Evolutionary conservation across 2,888 invertebrate genomes (phyloP), one percentile per base, ranked within the genome.

Genomic region (Agonopterix arenella): DNA sequence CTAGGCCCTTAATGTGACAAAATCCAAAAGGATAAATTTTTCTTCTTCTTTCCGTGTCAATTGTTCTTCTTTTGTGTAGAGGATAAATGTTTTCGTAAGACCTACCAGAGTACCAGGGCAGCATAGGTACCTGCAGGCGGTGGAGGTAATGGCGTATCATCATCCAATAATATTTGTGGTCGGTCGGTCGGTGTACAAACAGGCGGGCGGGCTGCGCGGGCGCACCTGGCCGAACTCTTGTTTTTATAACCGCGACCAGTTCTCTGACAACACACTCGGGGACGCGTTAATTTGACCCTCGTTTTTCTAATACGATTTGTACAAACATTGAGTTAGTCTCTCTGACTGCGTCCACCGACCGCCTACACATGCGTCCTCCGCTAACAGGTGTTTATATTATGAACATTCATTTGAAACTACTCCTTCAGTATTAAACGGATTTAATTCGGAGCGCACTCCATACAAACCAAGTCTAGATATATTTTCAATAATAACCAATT

Each of bases 81-180:
- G n/a, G n/a, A n/a, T 4, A 18, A 28, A 28, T 5, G 7, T 5
- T 28, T 5, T 28, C 28, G 28, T 28, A 7, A 28, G 28, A 28
- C 7, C 4, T 18, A 18, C 16, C 9, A 16, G 4, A 3, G 37
- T 36, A n/a, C 11, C 9, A 13, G 10, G 10, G 9, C 4, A 37
- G 4, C 13, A 37, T 9, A 8, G 8, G 10, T n/a, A 28, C 36
- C 10, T 8, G 10, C 5, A 18, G 11, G 16, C 9, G 37, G 45
- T n/a, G 41, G 5, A 9, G 18, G 43, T 45, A 72, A 79, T 77
- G 72, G 77, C 75, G 66, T 75, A 80, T 80, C 79, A 78, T 76
- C 75, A 68, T 80, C 64, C 78, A 75, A 80, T 80, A 78, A 80
- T 76, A 78, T 80, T 81, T 76, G 76, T 60, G 11, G 45, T 41